Evolutionary conservation across 2,797 vertebrate species (phyloP), one percentile per base, ranked within the genome.

Genomic region (Alectoris magna): DNA sequence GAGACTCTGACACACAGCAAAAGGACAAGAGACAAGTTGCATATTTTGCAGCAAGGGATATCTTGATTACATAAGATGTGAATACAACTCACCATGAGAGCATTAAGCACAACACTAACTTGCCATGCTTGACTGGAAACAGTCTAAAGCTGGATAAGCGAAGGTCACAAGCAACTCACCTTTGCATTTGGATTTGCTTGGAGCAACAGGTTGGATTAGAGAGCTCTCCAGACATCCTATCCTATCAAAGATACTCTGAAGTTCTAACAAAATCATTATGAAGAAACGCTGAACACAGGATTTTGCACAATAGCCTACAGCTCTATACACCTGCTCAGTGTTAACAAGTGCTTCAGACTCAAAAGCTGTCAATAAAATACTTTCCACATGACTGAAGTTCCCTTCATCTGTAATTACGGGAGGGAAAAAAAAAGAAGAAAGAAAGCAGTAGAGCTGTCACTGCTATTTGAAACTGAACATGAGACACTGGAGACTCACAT

Each of bases 281-380:
- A 84, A 76, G 46, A 67, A 81, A 71, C 24, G 15, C 26, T 49
- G 14, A 64, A 62, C 29, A 62, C 78, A 48, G 56, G 44, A 79
- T 70, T 92, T 75, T 86, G 56, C 63, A 9, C 72, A 67, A 48
- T 2, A 83, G 56, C 41, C 71, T 51, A 16, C 21, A 84, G 72
- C 67, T 59, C 36, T 67, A 76, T 90, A 76, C n/a, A 88, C 14
- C 39, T 94, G 80, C 38, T 91, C 70, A n/a, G 27, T 18, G 73
- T 77, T 55, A 92, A 27, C 59, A 87, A 89, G 72, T 19, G 69
- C 48, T 82, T 62, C 8, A 85, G 63, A 81, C 46, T 70, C 56
- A 64, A 84, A 91, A 84, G 70, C 70, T 76, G 39, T 76, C 79
- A 93, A 88, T 78, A 93, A 84, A 94, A 91, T 60, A 70, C 53